Evolutionary conservation across 2,888 invertebrate species (phyloP).

Genomic region (Ethmia dodecea): DNA sequence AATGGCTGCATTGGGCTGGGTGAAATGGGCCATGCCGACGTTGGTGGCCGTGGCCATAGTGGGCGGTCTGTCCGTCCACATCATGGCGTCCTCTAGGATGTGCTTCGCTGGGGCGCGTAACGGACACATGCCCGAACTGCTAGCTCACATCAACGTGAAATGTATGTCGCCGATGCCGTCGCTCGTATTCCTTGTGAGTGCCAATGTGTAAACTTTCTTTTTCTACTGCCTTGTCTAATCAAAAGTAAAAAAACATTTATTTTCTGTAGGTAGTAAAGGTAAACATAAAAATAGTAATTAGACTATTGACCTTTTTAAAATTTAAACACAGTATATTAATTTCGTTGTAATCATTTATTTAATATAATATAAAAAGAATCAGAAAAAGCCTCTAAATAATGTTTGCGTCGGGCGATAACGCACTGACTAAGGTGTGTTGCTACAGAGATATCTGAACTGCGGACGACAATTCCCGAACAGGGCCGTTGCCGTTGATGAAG

Average conservation of each 20-base stretch:
- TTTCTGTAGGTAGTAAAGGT: neutral
- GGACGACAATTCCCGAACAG: too few species aligned
- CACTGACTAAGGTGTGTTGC: too few species aligned
- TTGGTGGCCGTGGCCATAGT: slow-evolving; percentile 95
- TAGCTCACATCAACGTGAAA: slow-evolving; percentile 87
- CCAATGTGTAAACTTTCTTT: too few species aligned
- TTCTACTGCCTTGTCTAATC: too few species aligned
- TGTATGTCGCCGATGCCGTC: slow-evolving; percentile 89
- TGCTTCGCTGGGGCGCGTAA: slow-evolving; percentile 94
- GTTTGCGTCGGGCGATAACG: too few species aligned
- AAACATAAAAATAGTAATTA: neutral
- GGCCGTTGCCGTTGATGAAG: too few species aligned
- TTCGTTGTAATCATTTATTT: too few species aligned
- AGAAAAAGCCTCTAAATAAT: too few species aligned
- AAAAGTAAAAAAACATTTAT: neutral
- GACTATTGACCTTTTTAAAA: too few species aligned
- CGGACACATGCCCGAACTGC: slow-evolving; percentile 89
- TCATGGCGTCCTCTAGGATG: slow-evolving; percentile 96
- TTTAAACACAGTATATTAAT: too few species aligned
- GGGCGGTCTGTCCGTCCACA: slow-evolving; percentile 95
- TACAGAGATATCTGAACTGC: too few species aligned
- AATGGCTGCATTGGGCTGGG: slow-evolving; percentile 83
- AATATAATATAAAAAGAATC: too few species aligned
- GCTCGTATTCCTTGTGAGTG: slow-evolving; percentile 86
- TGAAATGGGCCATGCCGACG: slow-evolving; percentile 90